These are phyloP conservation scores for Aphelenchoides avenae DNA, from an alignment of 1,140 invertebrate species.

Conservation along the genomic window DNA sequence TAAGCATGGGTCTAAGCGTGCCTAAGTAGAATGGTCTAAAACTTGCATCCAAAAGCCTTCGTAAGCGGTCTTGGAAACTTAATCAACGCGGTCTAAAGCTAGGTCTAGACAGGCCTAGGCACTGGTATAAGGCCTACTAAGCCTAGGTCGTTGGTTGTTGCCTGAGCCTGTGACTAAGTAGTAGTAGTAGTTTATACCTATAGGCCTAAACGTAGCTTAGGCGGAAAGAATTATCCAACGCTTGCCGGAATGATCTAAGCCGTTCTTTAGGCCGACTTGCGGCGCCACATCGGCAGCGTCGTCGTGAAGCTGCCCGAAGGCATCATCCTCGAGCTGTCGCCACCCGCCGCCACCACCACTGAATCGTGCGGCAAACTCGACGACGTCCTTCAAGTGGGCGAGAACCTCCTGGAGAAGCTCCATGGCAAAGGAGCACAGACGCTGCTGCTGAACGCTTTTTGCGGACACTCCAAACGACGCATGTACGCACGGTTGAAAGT, in stretches of 20 bases:
- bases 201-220: background rate
- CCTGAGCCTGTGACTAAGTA: background rate
- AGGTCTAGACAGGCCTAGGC: background rate
- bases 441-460: slow-evolving; percentile 46
- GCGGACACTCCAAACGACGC: slow-evolving; percentile 37
- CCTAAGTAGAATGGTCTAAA: too few species aligned
- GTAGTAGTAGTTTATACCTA: background rate
- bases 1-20: too few species aligned
- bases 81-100: background rate
- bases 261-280: background rate
- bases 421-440: slow-evolving; percentile 49
- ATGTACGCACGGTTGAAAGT: slow-evolving; percentile 51
- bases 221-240: background rate
- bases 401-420: slow-evolving; percentile 29
- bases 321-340: background rate
- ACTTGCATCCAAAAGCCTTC: too few species aligned
- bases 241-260: background rate
- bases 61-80: too few species aligned
- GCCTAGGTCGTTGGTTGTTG: background rate
- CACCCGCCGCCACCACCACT: background rate
- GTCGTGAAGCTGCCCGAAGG: slow-evolving; percentile 13
- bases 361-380: background rate
- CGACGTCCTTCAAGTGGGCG: slow-evolving; percentile 9
- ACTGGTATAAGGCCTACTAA: background rate
- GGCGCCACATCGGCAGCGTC: slow-evolving; percentile 9